phyloP scores from a whole-genome alignment of 2,797 vertebrate species.

The Acanthurus tractus region DNA sequence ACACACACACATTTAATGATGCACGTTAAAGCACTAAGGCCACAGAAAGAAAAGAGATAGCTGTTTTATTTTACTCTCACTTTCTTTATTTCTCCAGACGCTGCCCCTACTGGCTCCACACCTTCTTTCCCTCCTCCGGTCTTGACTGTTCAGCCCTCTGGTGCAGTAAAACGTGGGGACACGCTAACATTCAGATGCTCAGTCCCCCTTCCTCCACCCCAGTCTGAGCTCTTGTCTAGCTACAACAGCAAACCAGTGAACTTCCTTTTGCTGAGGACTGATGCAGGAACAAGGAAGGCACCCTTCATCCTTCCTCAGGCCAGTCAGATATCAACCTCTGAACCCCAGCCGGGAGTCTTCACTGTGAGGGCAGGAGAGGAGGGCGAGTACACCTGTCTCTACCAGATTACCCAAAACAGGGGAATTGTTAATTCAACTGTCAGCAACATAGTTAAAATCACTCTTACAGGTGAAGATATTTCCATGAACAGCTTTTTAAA shows the following conservation, averaged over 20 bases:
- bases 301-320: constrained; percentile 35
- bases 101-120: neutral
- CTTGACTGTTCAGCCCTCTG: constrained; percentile 72
- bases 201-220: constrained; percentile 30
- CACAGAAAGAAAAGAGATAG: neutral
- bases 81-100: constrained; percentile 26
- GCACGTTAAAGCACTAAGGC: neutral
- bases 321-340: constrained; percentile 33
- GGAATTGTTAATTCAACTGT: constrained; percentile 69
- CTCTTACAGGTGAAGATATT: constrained; percentile 67
- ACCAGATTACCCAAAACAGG: constrained; percentile 59
- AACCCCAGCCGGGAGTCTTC: constrained; percentile 62
- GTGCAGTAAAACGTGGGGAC: constrained; percentile 65
- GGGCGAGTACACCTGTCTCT: constrained; percentile 80
- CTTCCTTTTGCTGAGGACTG: constrained; percentile 71
- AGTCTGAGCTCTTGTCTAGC: constrained; percentile 19
- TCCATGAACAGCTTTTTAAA: neutral
- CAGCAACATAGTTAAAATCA: constrained; percentile 74
- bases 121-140: constrained; percentile 65
- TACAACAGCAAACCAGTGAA: constrained; percentile 21
- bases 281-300: neutral
- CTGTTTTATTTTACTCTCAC: neutral
- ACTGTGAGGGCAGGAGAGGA: constrained; percentile 63
- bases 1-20: constrained; percentile 33
- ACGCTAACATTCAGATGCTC: constrained; percentile 76